Evolutionary conservation across 2,888 invertebrate genomes (phyloP), one percentile per base, ranked within the genome.

Genomic region (Bellardia pandia): DNA sequence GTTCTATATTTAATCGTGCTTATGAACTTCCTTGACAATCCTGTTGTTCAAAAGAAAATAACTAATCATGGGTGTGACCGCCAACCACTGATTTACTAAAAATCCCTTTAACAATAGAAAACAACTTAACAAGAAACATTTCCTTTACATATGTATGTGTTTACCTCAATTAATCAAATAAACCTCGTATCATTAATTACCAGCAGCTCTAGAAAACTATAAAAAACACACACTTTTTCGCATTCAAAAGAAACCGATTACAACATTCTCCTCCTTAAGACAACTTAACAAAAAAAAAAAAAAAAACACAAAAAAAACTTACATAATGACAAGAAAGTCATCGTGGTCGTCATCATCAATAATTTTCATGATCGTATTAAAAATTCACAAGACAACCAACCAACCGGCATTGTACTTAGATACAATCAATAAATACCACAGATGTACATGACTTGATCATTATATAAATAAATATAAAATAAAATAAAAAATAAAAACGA

Each of bases 371-470:
- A 64, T 71, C n/a, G 56, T 74, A 68, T 62, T 69, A 58, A 82
- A 69, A 69, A 76, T 68, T 58, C 60, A 69, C 16, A 8, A 33
- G 51, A n/a, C 72, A 53, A 42, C 3, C 13, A 56, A 33, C 30
- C n/a, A 68, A 53, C 42, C 2, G 66, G 14, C 42, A 23, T 16
- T 42, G 40, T 13, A 72, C 72, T 42, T 51, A 48, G 37, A 58
- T 23, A 58, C 23, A 68, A 69, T 82, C 56, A 60, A 75, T 75
- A 64, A 74, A 66, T 58, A 82, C 37, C 68, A 68, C 82, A 82
- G 75, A 82, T 82, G 81, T 68, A 68, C 81, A 68, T 30, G 56
- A 40, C 68, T 37, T 45, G 75, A 82, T 82, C 68, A 51, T 51
- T 13, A 45, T 45, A 45, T 45, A 45, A 45, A 82, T 75, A 82